phyloP scores from a whole-genome alignment of 2,888 invertebrate genomes.

The Drosophila quasianomalipes region DNA sequence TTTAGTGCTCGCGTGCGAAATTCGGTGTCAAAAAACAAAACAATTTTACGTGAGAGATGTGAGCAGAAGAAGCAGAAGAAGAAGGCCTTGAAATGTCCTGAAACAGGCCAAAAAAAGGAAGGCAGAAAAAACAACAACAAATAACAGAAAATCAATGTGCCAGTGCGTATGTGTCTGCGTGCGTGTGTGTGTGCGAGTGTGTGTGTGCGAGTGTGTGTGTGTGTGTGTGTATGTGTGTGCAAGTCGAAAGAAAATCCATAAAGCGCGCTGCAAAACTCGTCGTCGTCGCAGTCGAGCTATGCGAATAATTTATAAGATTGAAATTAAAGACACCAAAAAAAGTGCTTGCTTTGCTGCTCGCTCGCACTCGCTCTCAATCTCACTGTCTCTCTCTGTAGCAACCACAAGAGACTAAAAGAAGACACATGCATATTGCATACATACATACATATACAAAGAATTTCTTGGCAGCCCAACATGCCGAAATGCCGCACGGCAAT shows the following conservation, averaged over 20 bases:
- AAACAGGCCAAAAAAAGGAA: slow-evolving; percentile 42
- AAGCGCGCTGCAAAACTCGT: slow-evolving; percentile 57
- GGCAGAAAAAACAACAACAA: slow-evolving; percentile 26
- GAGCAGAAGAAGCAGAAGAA: slow-evolving; percentile 31
- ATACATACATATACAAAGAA: slow-evolving; percentile 20
- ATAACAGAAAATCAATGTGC: slow-evolving; percentile 73
- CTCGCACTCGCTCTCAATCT: slow-evolving; percentile 8
- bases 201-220: not conserved
- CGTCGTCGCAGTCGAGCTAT: slow-evolving; percentile 58
- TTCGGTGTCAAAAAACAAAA: slow-evolving; percentile 63
- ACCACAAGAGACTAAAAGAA: slow-evolving; percentile 32
- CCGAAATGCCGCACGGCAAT: slow-evolving; percentile 36
- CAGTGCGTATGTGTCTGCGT: slow-evolving; percentile 26
- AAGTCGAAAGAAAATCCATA: slow-evolving; percentile 67
- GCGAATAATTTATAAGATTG: slow-evolving; percentile 67
- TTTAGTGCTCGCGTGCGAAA: slow-evolving; percentile 70
- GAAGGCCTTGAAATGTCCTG: slow-evolving; percentile 67
- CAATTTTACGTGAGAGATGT: slow-evolving; percentile 61
- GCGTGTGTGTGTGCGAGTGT: slow-evolving; percentile 13
- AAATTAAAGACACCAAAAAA: slow-evolving; percentile 61
- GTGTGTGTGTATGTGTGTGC: not conserved
- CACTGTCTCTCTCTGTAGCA: slow-evolving; percentile 4
- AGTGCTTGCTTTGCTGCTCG: not conserved
- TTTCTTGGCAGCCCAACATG: slow-evolving; percentile 52
- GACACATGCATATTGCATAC: slow-evolving; percentile 9